Evolutionary conservation across 2,797 vertebrate species (phyloP).

Genomic region (Enteromius argenteus): DNA sequence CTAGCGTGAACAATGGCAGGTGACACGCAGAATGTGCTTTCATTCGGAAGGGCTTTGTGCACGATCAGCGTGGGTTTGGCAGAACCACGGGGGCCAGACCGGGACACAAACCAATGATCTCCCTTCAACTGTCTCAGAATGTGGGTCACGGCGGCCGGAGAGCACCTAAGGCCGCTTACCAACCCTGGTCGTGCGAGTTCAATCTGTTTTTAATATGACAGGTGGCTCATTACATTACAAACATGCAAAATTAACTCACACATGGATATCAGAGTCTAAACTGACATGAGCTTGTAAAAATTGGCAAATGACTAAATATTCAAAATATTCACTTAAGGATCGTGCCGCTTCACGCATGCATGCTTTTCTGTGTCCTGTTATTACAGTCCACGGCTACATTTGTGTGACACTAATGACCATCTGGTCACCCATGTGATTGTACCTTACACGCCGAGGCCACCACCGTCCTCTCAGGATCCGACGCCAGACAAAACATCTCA

Average conservation of each 20-base stretch:
- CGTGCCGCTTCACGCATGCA: neutral
- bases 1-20: conserved; percentile 22
- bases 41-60: conserved; percentile 29
- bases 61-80: conserved; percentile 29
- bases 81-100: conserved; percentile 26
- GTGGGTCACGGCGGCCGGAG: neutral
- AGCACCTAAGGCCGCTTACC: neutral
- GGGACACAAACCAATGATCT: conserved; percentile 35
- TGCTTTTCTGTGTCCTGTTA: conserved; percentile 4
- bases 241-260: neutral
- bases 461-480: conserved; percentile 83
- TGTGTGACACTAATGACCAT: conserved; percentile 45
- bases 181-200: neutral
- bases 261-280: neutral
- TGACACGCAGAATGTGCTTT: conserved; percentile 52
- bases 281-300: conserved; percentile 6
- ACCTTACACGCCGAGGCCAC: conserved; percentile 98
- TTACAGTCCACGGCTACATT: conserved; percentile 2
- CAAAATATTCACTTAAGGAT: neutral
- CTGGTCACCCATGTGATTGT: conserved; percentile 59
- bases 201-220: conserved; percentile 11
- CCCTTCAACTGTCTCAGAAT: conserved; percentile 27
- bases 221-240: neutral
- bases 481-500: conserved; percentile 94
- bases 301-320: conserved; percentile 12